Percentiles rank a stretch among this genome's conserved stretches.
Conservation (phyloP, 2,797 vertebrate genomes). For the Muscicapa striata region DNA sequence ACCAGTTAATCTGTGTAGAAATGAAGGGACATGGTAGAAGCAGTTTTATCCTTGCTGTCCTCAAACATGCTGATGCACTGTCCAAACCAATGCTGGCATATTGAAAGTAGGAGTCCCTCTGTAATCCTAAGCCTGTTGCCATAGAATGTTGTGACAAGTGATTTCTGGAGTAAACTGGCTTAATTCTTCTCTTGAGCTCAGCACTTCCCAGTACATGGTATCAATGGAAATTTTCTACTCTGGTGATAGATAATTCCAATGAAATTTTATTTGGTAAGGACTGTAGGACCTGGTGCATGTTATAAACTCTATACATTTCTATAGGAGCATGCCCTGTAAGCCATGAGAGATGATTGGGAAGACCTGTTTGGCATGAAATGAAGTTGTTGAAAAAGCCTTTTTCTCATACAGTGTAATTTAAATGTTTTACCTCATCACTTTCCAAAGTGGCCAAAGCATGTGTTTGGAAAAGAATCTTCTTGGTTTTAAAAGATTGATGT, state of each 20-base stretch:
- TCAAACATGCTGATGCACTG: not conserved
- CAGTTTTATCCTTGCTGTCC: not conserved
- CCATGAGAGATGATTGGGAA: not conserved
- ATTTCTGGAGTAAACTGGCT: not conserved
- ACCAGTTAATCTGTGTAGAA: not conserved
- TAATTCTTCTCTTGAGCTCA: not conserved
- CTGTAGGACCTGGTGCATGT: not conserved
- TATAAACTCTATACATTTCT: not conserved
- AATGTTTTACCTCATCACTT: not conserved
- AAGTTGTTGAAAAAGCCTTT: not conserved
- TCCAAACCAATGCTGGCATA: not conserved
- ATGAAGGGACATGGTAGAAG: not conserved
- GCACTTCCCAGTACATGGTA: not conserved
- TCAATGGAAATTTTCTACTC: not conserved
- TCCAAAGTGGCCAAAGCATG: not conserved
- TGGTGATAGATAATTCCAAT: not conserved
- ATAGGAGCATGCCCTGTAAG: not conserved
- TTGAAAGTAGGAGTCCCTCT: not conserved
- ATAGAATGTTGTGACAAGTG: not conserved
- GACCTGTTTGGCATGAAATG: not conserved
- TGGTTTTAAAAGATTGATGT: not conserved
- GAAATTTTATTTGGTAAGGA: not conserved
- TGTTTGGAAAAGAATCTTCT: not conserved
- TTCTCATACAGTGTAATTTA: not conserved
- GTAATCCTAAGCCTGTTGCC: not conserved